Base-by-base conservation (phyloP, 2,113 vertebrate genomes). In the Gobio gobio region DNA sequence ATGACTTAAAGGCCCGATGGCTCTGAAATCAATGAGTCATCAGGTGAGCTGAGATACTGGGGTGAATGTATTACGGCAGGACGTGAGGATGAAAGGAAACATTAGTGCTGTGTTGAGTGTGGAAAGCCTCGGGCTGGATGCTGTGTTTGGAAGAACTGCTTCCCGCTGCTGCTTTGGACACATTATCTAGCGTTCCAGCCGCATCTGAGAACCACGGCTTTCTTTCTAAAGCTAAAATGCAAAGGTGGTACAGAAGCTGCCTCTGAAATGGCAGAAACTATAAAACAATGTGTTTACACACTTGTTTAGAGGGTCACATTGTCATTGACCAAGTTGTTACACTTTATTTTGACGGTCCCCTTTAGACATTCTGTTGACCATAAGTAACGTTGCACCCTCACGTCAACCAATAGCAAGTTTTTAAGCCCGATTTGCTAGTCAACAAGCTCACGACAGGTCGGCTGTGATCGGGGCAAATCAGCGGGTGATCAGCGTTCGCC, bases 71-170 rank as follows among this genome's bases (percentile, higher is more conserved):
- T 78, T 33, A 66, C 24, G 2, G 26, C 16, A 33, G 74, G 29
- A 59, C 58, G 33, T 13, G 6, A 45, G 66, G 36, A 40, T n/a
- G 49, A 56, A 56, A 56, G 4, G 49, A 40, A 29, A 66, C n/a
- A 72, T 85, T 12, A 47, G 75, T 29, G 45, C 7, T 43, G 74
- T 85, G 66, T 74, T 76, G 14, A 64, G 43, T 40, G 49, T 76
- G 49, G 10, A 83, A 40, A 22, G 54, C n/a, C 74, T 77, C 16
- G 7, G 74, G 74, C 49, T 77, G 49, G 74, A 54, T 54, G 74
- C 24, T 76, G n/a, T 56, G 49, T 56, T 77, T 77, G 49, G 24
- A 77, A 56, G 74, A 77, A 77, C 16, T 77, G 49, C 26, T 77
- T 77, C 49, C 24, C 18, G 16, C 49, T 16, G 58, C 77, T 79